phyloP scores from a whole-genome alignment of 2,113 vertebrate species.

The Salvelinus namaycush region DNA sequence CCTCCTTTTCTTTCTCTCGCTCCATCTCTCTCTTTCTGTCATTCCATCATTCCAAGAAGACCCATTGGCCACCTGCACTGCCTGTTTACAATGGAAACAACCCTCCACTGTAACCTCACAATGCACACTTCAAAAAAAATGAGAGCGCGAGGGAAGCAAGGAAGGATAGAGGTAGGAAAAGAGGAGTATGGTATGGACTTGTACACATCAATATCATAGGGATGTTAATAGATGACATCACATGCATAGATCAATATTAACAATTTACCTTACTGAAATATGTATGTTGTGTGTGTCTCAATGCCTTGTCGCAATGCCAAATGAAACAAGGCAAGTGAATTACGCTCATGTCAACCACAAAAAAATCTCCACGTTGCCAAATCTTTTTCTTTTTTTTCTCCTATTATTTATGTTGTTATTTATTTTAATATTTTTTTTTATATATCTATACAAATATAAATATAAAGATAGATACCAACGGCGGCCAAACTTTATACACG shows the following conservation, averaged over 20 bases:
- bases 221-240: slow-evolving; percentile 43
- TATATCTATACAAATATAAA: slow-evolving; percentile 55
- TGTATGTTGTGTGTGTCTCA: slow-evolving; percentile 48
- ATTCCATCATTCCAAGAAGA: background rate
- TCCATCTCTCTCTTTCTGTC: slow-evolving; percentile 19
- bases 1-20: slow-evolving; percentile 11
- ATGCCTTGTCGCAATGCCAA: slow-evolving; percentile 27
- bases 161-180: slow-evolving; percentile 4
- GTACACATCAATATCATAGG: slow-evolving; percentile 36
- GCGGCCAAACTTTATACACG: slow-evolving; percentile 56
- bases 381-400: slow-evolving; percentile 48
- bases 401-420: slow-evolving; percentile 69
- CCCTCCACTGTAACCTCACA: background rate
- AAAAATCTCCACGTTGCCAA: slow-evolving; percentile 69
- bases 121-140: background rate
- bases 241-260: slow-evolving; percentile 46
- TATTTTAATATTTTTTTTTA: slow-evolving; percentile 68
- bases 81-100: slow-evolving; percentile 29
- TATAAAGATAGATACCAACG: slow-evolving; percentile 36
- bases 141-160: slow-evolving; percentile 1
- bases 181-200: slow-evolving; percentile 33
- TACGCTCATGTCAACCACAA: slow-evolving; percentile 27
- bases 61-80: slow-evolving; percentile 34
- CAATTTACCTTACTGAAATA: slow-evolving; percentile 43
- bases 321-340: slow-evolving; percentile 21